Percentiles rank a stretch among this genome's conserved stretches.
phyloP scores from a whole-genome alignment of 2,888 invertebrate species.

The Periphyllus acericola region DNA sequence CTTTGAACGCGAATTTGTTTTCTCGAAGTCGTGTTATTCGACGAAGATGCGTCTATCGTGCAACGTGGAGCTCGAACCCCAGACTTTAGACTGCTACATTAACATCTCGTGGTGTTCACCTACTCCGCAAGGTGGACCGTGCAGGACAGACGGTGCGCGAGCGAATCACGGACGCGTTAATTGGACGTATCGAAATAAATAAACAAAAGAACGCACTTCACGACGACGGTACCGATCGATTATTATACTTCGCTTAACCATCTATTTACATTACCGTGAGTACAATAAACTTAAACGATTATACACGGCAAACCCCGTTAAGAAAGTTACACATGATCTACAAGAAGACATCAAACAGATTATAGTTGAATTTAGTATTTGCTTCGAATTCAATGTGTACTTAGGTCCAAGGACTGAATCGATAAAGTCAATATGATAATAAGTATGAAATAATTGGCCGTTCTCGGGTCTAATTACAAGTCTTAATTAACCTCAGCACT shows the following conservation, averaged over 20 bases:
- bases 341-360: constrained; percentile 25
- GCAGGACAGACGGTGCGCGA: neutral
- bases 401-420: neutral
- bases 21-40: no score
- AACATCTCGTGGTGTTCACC: no score
- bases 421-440: constrained; percentile 24
- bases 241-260: neutral
- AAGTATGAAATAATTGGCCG: constrained; percentile 12
- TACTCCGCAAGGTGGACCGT: no score
- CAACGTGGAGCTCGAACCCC: no score
- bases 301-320: neutral
- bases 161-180: neutral
- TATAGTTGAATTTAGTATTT: constrained; percentile 31
- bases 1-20: no score
- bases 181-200: no score
- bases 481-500: neutral
- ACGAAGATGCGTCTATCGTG: no score
- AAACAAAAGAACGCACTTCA: no score
- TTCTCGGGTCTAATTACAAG: neutral
- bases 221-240: neutral
- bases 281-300: neutral
- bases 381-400: constrained; percentile 3
- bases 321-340: neutral
- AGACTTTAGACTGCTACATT: no score
- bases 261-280: neutral